phyloP scores from a whole-genome alignment of 2,888 invertebrate genomes.

The Polietes domitor region DNA sequence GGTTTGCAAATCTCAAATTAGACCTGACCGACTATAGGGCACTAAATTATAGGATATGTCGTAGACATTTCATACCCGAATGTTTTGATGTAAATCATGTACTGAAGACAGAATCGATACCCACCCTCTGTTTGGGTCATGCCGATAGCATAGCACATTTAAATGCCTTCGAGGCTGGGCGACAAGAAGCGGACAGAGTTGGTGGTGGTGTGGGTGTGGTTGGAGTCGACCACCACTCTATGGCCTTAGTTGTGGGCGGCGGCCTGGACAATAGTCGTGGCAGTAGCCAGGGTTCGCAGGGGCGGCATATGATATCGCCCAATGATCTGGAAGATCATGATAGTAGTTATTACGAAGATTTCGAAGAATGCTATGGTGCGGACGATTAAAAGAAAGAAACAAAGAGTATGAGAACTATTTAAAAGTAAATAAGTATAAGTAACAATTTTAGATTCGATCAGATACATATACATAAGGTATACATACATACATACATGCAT shows the following conservation, averaged over 20 bases:
- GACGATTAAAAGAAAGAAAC: constrained; percentile 44
- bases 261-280: constrained; percentile 61
- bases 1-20: constrained; percentile 74
- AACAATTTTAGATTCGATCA: neutral
- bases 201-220: neutral
- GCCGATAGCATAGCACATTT: constrained; percentile 70
- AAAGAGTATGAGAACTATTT: neutral
- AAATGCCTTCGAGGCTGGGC: constrained; percentile 31
- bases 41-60: constrained; percentile 71
- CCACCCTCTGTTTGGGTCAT: constrained; percentile 74
- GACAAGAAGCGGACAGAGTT: constrained; percentile 36
- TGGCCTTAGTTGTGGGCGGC: neutral
- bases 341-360: constrained; percentile 65
- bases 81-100: constrained; percentile 67
- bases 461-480: constrained; percentile 10
- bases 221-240: neutral
- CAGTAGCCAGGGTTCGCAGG: constrained; percentile 57
- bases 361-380: constrained; percentile 62
- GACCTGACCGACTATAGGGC: constrained; percentile 64
- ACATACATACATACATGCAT: constrained; percentile 15
- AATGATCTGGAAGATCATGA: constrained; percentile 63
- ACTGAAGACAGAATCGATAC: constrained; percentile 73
- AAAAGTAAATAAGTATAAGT: neutral
- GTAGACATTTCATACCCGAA: constrained; percentile 72
- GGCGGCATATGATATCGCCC: constrained; percentile 51